Percentiles rank a stretch among this genome's conserved stretches.
Conservation (phyloP, 1,140 invertebrate genomes). For the Bicyclus anynana region DNA sequence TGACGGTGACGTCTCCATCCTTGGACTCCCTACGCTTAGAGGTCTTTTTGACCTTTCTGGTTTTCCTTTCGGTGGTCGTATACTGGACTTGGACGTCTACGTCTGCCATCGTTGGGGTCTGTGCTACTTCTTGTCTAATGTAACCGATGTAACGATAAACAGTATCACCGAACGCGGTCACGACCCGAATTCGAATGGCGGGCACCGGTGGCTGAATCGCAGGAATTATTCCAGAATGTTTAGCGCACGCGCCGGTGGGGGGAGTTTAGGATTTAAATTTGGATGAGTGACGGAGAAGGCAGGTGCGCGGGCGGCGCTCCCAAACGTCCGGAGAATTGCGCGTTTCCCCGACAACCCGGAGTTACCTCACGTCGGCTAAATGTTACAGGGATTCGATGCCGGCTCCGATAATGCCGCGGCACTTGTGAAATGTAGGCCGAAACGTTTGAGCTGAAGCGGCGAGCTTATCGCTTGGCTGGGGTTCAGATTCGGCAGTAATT, state of each 20-base stretch:
- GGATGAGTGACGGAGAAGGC: slow-evolving; percentile 75
- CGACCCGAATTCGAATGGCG: slow-evolving; percentile 76
- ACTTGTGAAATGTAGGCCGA: slow-evolving; percentile 41
- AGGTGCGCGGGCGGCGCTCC: slow-evolving; percentile 72
- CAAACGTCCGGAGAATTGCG: slow-evolving; percentile 52
- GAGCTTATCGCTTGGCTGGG: slow-evolving; percentile 48
- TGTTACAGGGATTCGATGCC: slow-evolving; percentile 35
- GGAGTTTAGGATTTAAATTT: slow-evolving; percentile 75
- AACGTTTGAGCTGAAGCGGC: slow-evolving; percentile 25
- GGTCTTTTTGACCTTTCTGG: slow-evolving; percentile 92
- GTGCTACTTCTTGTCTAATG: slow-evolving; percentile 39
- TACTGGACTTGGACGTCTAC: slow-evolving; percentile 91
- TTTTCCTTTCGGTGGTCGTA: slow-evolving; percentile 89
- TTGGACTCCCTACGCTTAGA: slow-evolving; percentile 87
- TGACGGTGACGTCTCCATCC: slow-evolving; percentile 88
- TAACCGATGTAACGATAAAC: slow-evolving; percentile 22
- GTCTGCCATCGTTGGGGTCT: slow-evolving; percentile 84
- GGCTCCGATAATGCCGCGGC: neutral
- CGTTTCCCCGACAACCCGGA: slow-evolving; percentile 39
- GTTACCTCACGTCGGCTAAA: slow-evolving; percentile 35
- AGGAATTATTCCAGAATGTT: slow-evolving; percentile 76
- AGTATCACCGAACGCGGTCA: slow-evolving; percentile 73
- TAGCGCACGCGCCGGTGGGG: slow-evolving; percentile 63
- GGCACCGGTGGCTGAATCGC: slow-evolving; percentile 66
- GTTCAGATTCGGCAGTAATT: slow-evolving; percentile 46